phyloP scores from a whole-genome alignment of 2,888 invertebrate genomes.

The Rapana venosa region DNA sequence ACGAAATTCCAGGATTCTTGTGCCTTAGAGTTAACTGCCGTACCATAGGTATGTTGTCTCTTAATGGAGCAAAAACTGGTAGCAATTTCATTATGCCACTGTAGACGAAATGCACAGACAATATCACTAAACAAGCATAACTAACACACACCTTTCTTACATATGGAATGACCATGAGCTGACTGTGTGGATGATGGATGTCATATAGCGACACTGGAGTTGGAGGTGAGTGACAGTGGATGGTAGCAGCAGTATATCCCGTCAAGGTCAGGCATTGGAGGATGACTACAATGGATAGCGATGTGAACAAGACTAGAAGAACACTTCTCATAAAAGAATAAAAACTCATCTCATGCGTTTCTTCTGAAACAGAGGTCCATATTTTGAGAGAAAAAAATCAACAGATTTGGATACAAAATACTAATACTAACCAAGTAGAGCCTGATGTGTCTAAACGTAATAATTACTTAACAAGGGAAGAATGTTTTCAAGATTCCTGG shows the following conservation, averaged over 20 bases:
- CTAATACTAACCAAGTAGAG: too few relatives aligned
- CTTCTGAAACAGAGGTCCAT: too few relatives aligned
- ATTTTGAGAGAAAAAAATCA: too few relatives aligned
- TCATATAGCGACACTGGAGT: neutral
- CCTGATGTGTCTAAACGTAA: too few relatives aligned
- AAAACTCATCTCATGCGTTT: too few relatives aligned
- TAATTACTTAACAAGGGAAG: too few relatives aligned
- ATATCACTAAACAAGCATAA: neutral
- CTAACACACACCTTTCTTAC: neutral
- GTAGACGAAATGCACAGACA: neutral
- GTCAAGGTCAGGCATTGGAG: conserved; percentile 11
- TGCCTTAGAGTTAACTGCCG: too few relatives aligned
- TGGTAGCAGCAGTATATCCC: conserved; percentile 34
- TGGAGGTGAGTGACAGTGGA: neutral
- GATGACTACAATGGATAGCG: neutral
- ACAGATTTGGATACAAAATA: too few relatives aligned
- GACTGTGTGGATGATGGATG: neutral
- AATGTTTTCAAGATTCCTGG: too few relatives aligned
- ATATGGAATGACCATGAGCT: conserved; percentile 1
- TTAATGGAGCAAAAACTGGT: too few relatives aligned
- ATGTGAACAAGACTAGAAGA: conserved; percentile 1
- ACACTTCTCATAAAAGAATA: neutral
- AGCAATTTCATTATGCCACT: conserved; percentile 8
- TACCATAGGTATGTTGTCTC: too few relatives aligned
- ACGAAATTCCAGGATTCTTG: too few relatives aligned